phyloP scores from a whole-genome alignment of 2,888 invertebrate species.

The Miltochrista miniata region DNA sequence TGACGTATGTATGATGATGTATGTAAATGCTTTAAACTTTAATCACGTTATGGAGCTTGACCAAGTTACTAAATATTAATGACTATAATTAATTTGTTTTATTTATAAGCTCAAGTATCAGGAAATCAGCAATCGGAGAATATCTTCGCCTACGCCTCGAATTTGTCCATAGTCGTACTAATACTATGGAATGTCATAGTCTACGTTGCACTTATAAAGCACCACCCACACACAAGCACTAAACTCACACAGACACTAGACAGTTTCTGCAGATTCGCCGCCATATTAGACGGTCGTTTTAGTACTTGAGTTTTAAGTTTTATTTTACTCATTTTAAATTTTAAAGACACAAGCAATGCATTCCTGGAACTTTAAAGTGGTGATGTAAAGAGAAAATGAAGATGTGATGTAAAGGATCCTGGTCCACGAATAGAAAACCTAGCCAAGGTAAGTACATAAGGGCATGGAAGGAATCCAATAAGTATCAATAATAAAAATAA shows the following conservation, averaged over 20 bases:
- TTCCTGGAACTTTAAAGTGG: too few relatives aligned
- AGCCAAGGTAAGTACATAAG: too few relatives aligned
- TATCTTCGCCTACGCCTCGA: slow-evolving; percentile 63
- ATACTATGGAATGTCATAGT: slow-evolving; percentile 55
- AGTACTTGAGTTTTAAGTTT: neutral
- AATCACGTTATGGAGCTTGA: neutral
- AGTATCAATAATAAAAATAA: neutral
- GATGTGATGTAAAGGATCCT: too few relatives aligned
- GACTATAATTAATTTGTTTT: neutral
- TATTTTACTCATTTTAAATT: too few relatives aligned
- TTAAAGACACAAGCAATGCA: too few relatives aligned
- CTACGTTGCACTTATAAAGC: slow-evolving; percentile 59
- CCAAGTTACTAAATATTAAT: neutral
- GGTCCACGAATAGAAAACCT: too few relatives aligned
- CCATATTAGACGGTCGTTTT: slow-evolving; percentile 46
- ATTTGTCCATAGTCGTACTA: slow-evolving; percentile 42
- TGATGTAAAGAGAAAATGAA: too few relatives aligned
- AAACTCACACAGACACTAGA: slow-evolving; percentile 45
- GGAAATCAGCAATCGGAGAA: slow-evolving; percentile 61
- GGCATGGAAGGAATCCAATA: neutral
- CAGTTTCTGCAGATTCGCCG: slow-evolving; percentile 54
- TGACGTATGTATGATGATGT: neutral
- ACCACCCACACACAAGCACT: slow-evolving; percentile 50
- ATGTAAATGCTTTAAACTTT: neutral
- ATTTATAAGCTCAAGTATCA: slow-evolving; percentile 43